Evolutionary conservation across 2,113 vertebrate genomes (phyloP), one percentile per base, ranked within the genome.

Genomic region (Crotalus tigris): DNA sequence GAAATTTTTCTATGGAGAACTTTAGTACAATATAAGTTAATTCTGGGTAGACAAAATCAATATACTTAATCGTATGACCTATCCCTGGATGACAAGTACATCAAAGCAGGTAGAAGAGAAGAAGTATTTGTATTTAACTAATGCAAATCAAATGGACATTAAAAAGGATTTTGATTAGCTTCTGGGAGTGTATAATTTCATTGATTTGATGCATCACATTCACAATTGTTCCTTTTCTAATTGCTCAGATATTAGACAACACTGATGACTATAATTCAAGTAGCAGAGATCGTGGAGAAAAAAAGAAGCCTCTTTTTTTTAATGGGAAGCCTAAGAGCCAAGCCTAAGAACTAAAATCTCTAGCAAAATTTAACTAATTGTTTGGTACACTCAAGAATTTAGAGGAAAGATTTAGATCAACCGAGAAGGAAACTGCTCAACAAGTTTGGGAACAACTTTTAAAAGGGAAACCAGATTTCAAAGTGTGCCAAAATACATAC

Each of bases 1-100:
- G 64, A 91, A 57, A 13, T 75, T 88, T 81, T 95, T 93, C 75
- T 21, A 46, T 90, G 81, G 88, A 85, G 75, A 90, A 55, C 87
- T 49, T 33, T 90, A 91, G 24, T 87, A 91, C 88, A 89, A 23
- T 87, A 91, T 90, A 89, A n/a, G 49, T 90, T 93, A 51, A 24
- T 95, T 90, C 39, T 87, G 55, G 46, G 92, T 39, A 4, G 51
- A 11, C 91, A 26, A 24, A 61, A 24, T 91, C 26, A 46, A 55
- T 69, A 58, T 53, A 93, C 46, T 54, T 59, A 10, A 89, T 53
- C 13, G 44, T n/a, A 44, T 88, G 61, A 91, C 21, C 87, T 2
- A 59, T 85, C 75, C 23, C 87, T 92, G 58, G 49, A 58, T 89
- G 91, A 69, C 46, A 88, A 17, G 19, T 11, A 57, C 17, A 24